These are phyloP conservation scores for Actinemys pallida DNA, from an alignment of 2,113 vertebrate genomes.

Conservation along the genomic window DNA sequence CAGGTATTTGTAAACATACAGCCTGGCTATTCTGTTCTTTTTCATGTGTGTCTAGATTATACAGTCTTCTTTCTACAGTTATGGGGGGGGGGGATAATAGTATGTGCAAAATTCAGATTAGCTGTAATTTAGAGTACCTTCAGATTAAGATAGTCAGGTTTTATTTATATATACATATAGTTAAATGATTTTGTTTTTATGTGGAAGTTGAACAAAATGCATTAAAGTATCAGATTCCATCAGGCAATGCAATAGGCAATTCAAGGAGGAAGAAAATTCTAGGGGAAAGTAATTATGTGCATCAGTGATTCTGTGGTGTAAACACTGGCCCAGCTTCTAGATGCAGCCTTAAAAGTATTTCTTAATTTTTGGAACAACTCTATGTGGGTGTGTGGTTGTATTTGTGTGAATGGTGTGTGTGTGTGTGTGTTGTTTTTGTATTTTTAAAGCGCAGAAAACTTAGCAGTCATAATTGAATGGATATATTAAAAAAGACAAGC, in stretches of 20 bases:
- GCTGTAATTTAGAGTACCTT: background rate
- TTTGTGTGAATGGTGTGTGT: too few relatives aligned
- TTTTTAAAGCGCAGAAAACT: too few relatives aligned
- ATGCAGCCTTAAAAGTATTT: background rate
- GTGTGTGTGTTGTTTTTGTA: too few relatives aligned
- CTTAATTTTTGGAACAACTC: background rate
- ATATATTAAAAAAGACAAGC: background rate
- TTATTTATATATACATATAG: too few relatives aligned
- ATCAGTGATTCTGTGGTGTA: background rate
- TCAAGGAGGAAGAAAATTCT: conserved; percentile 34
- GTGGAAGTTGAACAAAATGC: conserved; percentile 26
- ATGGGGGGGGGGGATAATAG: background rate
- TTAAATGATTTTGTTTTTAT: background rate
- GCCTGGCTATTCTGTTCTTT: background rate
- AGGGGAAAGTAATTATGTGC: conserved; percentile 45
- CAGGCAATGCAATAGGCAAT: background rate
- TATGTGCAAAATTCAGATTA: background rate
- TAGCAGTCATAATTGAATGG: background rate
- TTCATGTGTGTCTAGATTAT: background rate
- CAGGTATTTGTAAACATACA: background rate
- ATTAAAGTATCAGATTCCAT: conserved; percentile 31
- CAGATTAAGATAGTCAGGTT: background rate
- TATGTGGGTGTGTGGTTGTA: too few relatives aligned
- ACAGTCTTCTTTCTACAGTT: background rate
- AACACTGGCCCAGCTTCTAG: background rate